Percentiles rank a stretch among this genome's conserved stretches.
Conservation (phyloP, 2,888 invertebrate genomes). For the Gasteruption jaculator region DNA sequence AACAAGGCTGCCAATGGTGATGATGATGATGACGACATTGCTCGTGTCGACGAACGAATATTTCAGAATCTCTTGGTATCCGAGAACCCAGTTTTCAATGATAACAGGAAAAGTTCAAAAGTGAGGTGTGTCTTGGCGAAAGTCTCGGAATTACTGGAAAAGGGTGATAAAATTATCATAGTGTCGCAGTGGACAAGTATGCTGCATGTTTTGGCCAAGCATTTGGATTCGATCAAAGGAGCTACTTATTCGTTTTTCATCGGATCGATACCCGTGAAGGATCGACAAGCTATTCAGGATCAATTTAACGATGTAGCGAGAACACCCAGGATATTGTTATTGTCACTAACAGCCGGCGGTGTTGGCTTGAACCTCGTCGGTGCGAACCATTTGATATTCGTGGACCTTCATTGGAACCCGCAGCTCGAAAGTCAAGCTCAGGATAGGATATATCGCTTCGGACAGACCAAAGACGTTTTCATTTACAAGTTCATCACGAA, state of each 20-base stretch:
- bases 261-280: constrained; percentile 70
- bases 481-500: constrained; percentile 84
- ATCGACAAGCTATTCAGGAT: constrained; percentile 55
- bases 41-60: constrained; percentile 57
- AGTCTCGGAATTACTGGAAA: constrained; percentile 51
- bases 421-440: constrained; percentile 92
- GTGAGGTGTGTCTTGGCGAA: constrained; percentile 54
- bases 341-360: constrained; percentile 91
- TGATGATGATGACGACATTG: constrained; percentile 26
- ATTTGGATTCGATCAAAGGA: constrained; percentile 60
- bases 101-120: constrained; percentile 63
- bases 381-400: constrained; percentile 83
- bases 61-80: constrained; percentile 62
- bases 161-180: constrained; percentile 71
- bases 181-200: constrained; percentile 93
- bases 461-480: constrained; percentile 75
- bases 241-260: constrained; percentile 60
- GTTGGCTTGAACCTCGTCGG: constrained; percentile 92
- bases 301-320: constrained; percentile 31
- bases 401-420: constrained; percentile 97
- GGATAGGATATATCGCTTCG: constrained; percentile 89
- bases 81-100: constrained; percentile 69
- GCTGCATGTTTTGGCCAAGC: constrained; percentile 66
- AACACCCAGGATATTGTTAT: constrained; percentile 62
- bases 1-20: constrained; percentile 2